Base-by-base conservation (phyloP, 2,888 invertebrate species). In the Hypolimnas misippus region DNA sequence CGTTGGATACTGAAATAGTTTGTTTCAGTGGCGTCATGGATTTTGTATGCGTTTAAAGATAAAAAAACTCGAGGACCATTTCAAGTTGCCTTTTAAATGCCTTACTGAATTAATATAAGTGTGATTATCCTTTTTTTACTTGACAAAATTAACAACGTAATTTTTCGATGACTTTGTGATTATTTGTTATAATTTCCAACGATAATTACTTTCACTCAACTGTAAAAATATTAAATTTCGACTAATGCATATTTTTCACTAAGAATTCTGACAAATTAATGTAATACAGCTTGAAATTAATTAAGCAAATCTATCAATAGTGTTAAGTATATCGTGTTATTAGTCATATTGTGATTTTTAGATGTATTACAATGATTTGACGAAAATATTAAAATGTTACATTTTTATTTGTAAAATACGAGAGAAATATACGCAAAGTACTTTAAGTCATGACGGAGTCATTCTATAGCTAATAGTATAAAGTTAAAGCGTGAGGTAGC, bases 61-160 rank as follows among this genome's bases (percentile, higher is more conserved):
- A 29, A 2, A 7, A 49, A 17, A 49, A 29, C 29, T 55, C 46
- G 56, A 53, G 64, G 64, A 65, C 64, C 62, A 65, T 42, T 49
- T 38, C 46, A 46, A 60, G 63, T 46, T 60, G 60, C 66, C 64
- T 61, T 63, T 44, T 57, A 54, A 42, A 61, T 61, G 66, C 63
- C 66, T 66, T 66, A 63, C 21, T 49, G 14, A 49, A 8, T 16
- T 49, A 7, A 14, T 7, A 29, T 14, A 29, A 49, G 14, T 29
- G 49, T 25, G n/a, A 49, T 25, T 6, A 49, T 12, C 1, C 2
- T 38, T 3, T 2, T 2, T 12, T n/a, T 4, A n/a, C 3, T 38
- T 38, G 35, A n/a, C n/a, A 38, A 38, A 38, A n/a, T 12, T 38
- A 38, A 38, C n/a, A n/a, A n/a, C 10, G 8, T 35, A 3, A 12